Percentiles rank a stretch among this genome's conserved stretches.
phyloP scores from a whole-genome alignment of 2,797 vertebrate genomes.

The Decapterus maruadsi region DNA sequence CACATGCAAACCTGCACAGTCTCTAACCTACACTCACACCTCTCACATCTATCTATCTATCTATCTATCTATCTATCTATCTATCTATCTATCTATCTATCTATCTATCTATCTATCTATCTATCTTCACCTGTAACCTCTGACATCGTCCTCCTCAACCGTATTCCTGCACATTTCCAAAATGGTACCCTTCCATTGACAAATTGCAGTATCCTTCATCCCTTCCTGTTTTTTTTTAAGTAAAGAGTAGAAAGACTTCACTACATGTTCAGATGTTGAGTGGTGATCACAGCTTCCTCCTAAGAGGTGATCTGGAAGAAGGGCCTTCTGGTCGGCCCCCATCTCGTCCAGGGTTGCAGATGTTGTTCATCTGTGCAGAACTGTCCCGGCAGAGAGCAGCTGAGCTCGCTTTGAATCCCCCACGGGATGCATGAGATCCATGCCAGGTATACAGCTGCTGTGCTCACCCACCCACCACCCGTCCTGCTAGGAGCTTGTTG shows the following conservation, averaged over 20 bases:
- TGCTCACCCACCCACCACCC: too few relatives aligned
- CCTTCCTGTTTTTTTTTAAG: background rate
- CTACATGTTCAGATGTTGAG: background rate
- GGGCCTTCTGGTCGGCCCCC: background rate
- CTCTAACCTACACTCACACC: constrained; percentile 16
- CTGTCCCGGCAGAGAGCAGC: too few relatives aligned
- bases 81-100: constrained; percentile 14
- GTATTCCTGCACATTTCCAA: background rate
- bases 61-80: constrained; percentile 38
- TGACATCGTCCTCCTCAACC: background rate
- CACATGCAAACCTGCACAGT: constrained; percentile 13
- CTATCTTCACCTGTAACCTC: constrained; percentile 22
- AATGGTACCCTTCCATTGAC: background rate
- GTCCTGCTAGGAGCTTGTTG: too few relatives aligned
- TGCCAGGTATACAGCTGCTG: too few relatives aligned
- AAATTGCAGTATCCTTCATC: background rate
- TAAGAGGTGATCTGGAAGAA: constrained; percentile 1
- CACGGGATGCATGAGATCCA: too few relatives aligned
- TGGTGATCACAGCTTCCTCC: background rate
- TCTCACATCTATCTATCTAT: background rate
- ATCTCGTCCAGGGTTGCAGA: background rate
- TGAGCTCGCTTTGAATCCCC: too few relatives aligned
- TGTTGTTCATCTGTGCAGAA: background rate
- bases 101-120: constrained; percentile 31
- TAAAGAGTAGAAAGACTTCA: background rate